phyloP scores from a whole-genome alignment of 1,140 invertebrate species.

The Drosophila busckii region DNA sequence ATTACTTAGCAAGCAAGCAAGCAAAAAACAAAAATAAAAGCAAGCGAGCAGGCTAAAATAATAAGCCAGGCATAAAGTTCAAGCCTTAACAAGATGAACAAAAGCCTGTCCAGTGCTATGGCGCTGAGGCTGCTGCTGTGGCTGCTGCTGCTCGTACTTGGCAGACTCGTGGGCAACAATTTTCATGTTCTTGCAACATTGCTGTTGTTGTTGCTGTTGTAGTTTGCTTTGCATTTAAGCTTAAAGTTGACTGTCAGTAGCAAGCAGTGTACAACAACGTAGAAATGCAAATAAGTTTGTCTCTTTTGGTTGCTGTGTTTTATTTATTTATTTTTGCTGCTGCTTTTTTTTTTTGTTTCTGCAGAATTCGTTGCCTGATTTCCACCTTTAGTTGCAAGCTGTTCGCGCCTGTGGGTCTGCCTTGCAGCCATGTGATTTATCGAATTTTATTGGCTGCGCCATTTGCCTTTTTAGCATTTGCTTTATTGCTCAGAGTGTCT shows the following conservation, averaged over 20 bases:
- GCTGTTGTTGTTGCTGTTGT: slow-evolving; percentile 2
- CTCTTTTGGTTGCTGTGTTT: slow-evolving; percentile 15
- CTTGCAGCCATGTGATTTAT: slow-evolving; percentile 41
- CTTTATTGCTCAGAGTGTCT: slow-evolving; percentile 17
- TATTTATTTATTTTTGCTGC: too few species aligned
- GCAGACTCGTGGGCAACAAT: slow-evolving; percentile 76
- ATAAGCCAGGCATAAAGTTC: slow-evolving; percentile 73
- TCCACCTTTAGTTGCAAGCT: slow-evolving; percentile 37
- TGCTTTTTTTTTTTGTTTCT: slow-evolving; percentile 43
- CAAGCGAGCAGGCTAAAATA: slow-evolving; percentile 43
- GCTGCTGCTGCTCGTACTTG: slow-evolving; percentile 42
- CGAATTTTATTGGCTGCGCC: slow-evolving; percentile 52
- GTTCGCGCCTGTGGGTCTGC: neutral
- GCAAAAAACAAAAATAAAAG: slow-evolving; percentile 21
- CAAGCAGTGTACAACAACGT: slow-evolving; percentile 19
- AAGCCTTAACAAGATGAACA: slow-evolving; percentile 72
- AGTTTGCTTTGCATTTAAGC: slow-evolving; percentile 7
- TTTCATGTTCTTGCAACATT: slow-evolving; percentile 55
- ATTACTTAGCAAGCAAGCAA: slow-evolving; percentile 42
- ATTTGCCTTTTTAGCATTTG: slow-evolving; percentile 32
- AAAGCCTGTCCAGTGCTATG: slow-evolving; percentile 44
- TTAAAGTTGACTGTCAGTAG: slow-evolving; percentile 48
- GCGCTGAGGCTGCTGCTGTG: slow-evolving; percentile 4
- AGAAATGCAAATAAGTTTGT: slow-evolving; percentile 69
- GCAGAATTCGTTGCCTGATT: slow-evolving; percentile 46